Conservation (phyloP, 2,797 vertebrate species). For the Enteromius trimaculatus region DNA sequence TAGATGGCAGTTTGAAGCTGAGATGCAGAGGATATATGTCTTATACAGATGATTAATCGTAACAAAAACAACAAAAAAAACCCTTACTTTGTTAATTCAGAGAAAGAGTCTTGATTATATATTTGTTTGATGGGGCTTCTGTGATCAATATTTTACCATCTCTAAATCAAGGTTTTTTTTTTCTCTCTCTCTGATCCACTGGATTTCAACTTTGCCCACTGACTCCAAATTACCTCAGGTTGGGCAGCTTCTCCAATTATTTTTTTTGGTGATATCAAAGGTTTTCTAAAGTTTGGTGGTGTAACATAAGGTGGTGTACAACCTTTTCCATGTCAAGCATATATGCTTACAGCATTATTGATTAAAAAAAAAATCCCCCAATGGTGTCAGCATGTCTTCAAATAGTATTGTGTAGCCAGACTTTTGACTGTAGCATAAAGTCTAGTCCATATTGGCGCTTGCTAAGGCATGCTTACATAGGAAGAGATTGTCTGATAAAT, state of each 20-base stretch:
- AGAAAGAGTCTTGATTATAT: not conserved
- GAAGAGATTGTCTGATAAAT: not conserved
- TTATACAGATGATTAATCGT: not conserved
- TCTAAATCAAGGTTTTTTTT: not conserved
- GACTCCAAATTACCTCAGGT: conserved; percentile 17
- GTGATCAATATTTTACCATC: conserved; percentile 5
- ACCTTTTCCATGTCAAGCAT: not conserved
- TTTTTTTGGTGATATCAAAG: conserved; percentile 16
- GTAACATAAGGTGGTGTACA: conserved; percentile 19
- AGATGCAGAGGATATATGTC: not conserved
- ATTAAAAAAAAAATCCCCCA: not conserved
- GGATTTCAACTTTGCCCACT: conserved; percentile 9
- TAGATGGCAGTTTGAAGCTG: not conserved
- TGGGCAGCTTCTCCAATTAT: conserved; percentile 13
- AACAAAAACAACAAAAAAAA: not conserved
- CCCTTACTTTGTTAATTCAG: not conserved
- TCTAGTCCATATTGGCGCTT: not conserved
- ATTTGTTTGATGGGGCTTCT: not conserved
- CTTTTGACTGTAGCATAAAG: not conserved
- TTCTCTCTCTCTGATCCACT: not conserved
- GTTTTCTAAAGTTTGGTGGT: not conserved
- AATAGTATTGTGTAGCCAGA: not conserved
- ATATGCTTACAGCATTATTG: not conserved
- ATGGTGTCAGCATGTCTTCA: not conserved
- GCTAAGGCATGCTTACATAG: not conserved